phyloP scores from a whole-genome alignment of 92 coral and sea anemone species.

The Palythoa grandis region DNA sequence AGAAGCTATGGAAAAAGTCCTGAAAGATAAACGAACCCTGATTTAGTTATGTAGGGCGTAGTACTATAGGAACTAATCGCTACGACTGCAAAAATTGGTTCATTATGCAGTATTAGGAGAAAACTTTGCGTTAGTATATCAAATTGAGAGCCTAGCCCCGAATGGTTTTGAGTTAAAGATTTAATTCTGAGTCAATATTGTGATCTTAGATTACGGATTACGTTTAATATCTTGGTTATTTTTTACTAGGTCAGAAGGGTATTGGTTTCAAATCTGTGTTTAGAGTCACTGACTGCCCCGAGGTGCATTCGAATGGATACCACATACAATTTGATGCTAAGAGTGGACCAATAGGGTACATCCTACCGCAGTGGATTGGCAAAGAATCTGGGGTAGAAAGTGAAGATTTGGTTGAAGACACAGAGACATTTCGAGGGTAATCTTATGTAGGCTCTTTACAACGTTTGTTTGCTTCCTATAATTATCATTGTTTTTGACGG shows the following conservation, averaged over 20 bases:
- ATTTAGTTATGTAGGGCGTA: no score
- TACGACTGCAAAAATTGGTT: no score
- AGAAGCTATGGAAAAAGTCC: no score
- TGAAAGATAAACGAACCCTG: no score
- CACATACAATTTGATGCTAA: constrained; percentile 91
- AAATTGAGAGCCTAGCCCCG: no score
- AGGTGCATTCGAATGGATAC: constrained; percentile 93
- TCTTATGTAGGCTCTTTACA: neutral
- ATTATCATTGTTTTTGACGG: neutral
- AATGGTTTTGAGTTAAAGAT: no score
- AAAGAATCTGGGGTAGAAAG: constrained; percentile 27
- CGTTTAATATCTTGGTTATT: neutral
- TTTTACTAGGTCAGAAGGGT: constrained; percentile 84
- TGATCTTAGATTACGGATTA: neutral
- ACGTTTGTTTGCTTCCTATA: neutral
- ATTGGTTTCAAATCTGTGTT: constrained; percentile 95
- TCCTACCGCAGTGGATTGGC: constrained; percentile 87
- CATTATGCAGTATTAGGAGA: no score
- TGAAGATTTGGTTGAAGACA: constrained; percentile 3
- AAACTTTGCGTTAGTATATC: no score
- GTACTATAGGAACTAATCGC: no score
- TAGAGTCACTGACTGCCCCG: constrained; percentile 87
- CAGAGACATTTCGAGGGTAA: constrained; percentile 17
- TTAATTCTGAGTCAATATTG: no score
- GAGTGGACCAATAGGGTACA: constrained; percentile 91